A percentile compares a stretch with the other conserved stretches of the same genome.
Conservation (phyloP, 2,888 invertebrate species). For the Aspidiotus rigidus region DNA sequence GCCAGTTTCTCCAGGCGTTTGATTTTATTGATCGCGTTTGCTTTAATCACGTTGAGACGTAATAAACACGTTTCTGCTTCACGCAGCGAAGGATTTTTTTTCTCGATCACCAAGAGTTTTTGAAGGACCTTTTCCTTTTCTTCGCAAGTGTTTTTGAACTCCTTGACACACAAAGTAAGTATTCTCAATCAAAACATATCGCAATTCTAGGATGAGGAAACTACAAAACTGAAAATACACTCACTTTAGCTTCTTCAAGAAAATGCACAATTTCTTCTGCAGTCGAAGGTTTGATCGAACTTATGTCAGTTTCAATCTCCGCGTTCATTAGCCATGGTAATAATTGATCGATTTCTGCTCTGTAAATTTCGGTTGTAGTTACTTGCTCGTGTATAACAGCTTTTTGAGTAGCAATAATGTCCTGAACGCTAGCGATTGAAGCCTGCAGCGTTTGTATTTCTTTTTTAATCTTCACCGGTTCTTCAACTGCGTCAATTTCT, state of each 20-base stretch:
- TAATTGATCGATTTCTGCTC: constrained; percentile 34
- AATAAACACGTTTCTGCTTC: constrained; percentile 57
- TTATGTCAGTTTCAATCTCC: constrained; percentile 65
- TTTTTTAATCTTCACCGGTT: constrained; percentile 16
- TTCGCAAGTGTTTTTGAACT: constrained; percentile 68
- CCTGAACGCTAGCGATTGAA: constrained; percentile 14
- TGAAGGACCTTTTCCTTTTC: constrained; percentile 65
- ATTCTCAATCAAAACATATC: not conserved
- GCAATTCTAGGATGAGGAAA: not conserved
- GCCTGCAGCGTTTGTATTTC: constrained; percentile 26
- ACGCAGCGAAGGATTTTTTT: constrained; percentile 61
- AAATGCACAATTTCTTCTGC: constrained; percentile 73
- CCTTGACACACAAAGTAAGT: constrained; percentile 39
- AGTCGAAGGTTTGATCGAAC: constrained; percentile 52
- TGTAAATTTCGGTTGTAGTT: constrained; percentile 27
- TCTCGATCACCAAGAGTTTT: constrained; percentile 62
- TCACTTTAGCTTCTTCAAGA: constrained; percentile 55
- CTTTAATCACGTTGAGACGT: constrained; percentile 73
- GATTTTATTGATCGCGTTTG: constrained; percentile 66
- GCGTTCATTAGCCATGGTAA: constrained; percentile 75
- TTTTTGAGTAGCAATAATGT: constrained; percentile 20
- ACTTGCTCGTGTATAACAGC: constrained; percentile 24
- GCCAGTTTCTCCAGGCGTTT: constrained; percentile 69
- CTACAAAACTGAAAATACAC: constrained; percentile 17
- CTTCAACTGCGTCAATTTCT: constrained; percentile 20